phyloP scores from a whole-genome alignment of 2,797 vertebrate genomes.

The Taeniopygia guttata region DNA sequence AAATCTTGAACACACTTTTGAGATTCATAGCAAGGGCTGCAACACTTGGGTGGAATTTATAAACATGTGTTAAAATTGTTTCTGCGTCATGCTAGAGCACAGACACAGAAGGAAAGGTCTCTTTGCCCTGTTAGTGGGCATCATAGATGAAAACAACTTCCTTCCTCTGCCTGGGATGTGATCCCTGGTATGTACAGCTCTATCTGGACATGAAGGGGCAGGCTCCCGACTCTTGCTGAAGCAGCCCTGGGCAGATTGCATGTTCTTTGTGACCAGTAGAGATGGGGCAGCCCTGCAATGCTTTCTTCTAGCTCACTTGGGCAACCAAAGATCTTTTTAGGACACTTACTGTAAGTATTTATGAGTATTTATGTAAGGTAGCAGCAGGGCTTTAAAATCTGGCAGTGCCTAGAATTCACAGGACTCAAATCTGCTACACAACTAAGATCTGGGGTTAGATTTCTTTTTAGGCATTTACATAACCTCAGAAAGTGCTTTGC shows the following conservation, averaged over 20 bases:
- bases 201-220: not conserved
- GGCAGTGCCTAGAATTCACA: constrained; percentile 20
- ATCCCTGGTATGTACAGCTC: not conserved
- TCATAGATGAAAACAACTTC: not conserved
- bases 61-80: constrained; percentile 17
- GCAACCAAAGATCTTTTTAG: not conserved
- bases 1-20: constrained; percentile 43
- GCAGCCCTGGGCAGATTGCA: not conserved
- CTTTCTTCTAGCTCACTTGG: not conserved
- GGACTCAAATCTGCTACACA: constrained; percentile 13
- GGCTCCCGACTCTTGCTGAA: fast-evolving
- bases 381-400: constrained; percentile 7
- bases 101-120: not conserved
- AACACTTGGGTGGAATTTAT: not conserved
- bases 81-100: not conserved
- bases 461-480: constrained; percentile 39
- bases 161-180: not conserved
- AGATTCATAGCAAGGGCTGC: constrained; percentile 35
- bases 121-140: not conserved
- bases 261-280: fast-evolving
- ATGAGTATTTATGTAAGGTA: constrained; percentile 10
- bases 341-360: not conserved
- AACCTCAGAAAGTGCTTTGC: constrained; percentile 30
- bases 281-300: not conserved
- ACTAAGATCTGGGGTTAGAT: constrained; percentile 26